phyloP scores from a whole-genome alignment of 2,797 vertebrate species.

The Prionace glauca region DNA sequence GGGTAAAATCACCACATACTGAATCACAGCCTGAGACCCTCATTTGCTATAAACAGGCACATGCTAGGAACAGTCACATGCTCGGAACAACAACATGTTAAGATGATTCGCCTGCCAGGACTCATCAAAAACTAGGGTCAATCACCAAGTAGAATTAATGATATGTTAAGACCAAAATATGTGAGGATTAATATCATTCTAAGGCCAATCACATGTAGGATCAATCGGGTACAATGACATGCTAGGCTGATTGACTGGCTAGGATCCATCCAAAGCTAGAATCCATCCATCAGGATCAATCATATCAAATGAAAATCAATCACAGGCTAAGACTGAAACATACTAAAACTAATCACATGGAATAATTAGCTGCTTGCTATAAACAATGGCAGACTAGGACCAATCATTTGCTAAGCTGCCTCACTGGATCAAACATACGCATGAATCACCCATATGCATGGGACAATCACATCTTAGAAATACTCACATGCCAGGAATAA shows the following conservation, averaged over 20 bases:
- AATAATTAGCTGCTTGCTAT: too few relatives aligned
- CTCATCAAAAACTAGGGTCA: neutral
- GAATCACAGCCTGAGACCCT: too few relatives aligned
- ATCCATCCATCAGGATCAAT: neutral
- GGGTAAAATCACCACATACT: neutral
- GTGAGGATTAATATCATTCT: too few relatives aligned
- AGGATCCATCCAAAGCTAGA: neutral
- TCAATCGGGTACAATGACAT: neutral
- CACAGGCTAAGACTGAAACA: neutral
- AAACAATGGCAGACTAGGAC: too few relatives aligned
- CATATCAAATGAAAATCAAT: neutral
- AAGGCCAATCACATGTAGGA: neutral
- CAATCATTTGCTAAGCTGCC: too few relatives aligned
- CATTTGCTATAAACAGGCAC: neutral
- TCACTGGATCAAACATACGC: too few relatives aligned
- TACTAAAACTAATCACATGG: too few relatives aligned
- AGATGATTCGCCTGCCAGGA: neutral
- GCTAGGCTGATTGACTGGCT: too few relatives aligned
- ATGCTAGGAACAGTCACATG: neutral
- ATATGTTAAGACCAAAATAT: neutral
- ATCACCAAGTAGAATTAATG: neutral
- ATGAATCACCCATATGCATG: too few relatives aligned
- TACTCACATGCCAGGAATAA: too few relatives aligned
- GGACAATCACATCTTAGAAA: too few relatives aligned
- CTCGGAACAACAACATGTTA: neutral